Evolutionary conservation across 2,797 vertebrate species (phyloP), one percentile per base, ranked within the genome.

Genomic region (Ctenopoma multispine): DNA sequence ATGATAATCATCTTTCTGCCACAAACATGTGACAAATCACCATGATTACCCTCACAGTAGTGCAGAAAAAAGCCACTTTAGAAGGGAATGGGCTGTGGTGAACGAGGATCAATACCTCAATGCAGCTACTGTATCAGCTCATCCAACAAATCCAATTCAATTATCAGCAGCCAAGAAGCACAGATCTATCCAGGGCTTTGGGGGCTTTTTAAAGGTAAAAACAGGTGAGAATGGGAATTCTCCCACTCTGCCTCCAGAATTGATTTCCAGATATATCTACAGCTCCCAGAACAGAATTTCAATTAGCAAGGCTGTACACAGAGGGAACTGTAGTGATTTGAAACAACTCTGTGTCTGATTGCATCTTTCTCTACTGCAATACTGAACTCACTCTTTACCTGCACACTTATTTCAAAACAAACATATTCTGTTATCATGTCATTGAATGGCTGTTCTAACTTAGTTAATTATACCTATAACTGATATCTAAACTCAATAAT

Each of bases 131-230:
- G 89, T 89, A 89, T 90, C 89, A 88, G 89, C 84, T 88, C 85
- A 90, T 89, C 80, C 77, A 70, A 83, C 83, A 90, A 90, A 89
- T 91, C 88, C 87, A 91, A 88, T 92, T 89, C 87, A 91, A 89
- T 92, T 91, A 89, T 83, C 86, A 81, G 83, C 78, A 76, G 64
- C 83, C 54, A 60, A 82, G 77, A 77, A 83, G 83, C 79, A 89
- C 86, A 86, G 70, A 87, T 90, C 82, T 81, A 90, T 92, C 71
- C 70, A 73, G 64, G 75, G 79, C 72, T 81, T 82, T 80, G 49
- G 75, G 61, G 69, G 76, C 57, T 67, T 70, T 15, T 13, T 67
- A 60, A 77, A 43, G 48, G 56, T n/a, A 55, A 44, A 68, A 62
- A 64, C 54, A 73, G 66, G 72, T 76, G 59, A 82, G 46, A 75